phyloP scores from a whole-genome alignment of 2,888 invertebrate species.

The Agrochola macilenta region DNA sequence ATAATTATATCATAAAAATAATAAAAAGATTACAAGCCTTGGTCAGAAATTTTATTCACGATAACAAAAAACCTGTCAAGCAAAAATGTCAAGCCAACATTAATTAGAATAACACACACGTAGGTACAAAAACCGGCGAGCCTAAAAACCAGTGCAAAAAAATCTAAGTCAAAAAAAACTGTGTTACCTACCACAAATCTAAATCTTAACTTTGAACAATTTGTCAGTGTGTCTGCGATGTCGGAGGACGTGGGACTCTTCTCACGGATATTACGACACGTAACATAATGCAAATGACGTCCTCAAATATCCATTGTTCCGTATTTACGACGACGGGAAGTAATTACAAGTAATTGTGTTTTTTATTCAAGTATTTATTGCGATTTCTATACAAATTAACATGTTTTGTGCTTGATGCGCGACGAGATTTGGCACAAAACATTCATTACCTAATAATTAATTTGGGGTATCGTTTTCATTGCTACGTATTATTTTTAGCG shows the following conservation, averaged over 20 bases:
- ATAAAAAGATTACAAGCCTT: neutral
- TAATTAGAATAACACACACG: neutral
- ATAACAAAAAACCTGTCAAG: conserved; percentile 12
- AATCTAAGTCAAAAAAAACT: conserved; percentile 33
- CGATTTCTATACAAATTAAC: conserved; percentile 55
- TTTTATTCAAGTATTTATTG: conserved; percentile 60
- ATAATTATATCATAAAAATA: too few relatives aligned
- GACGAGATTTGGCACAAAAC: conserved; percentile 29
- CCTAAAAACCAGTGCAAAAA: conserved; percentile 30
- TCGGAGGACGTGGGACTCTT: conserved; percentile 82
- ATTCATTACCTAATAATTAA: conserved; percentile 36
- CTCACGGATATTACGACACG: conserved; percentile 79
- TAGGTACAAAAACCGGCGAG: conserved; percentile 13
- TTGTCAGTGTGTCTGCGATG: conserved; percentile 66
- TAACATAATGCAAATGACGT: conserved; percentile 73
- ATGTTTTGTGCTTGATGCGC: conserved; percentile 36
- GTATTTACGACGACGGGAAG: conserved; percentile 60
- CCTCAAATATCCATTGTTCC: conserved; percentile 63
- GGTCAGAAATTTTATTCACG: neutral
- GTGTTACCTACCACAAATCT: conserved; percentile 34
- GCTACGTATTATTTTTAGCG: conserved; percentile 10
- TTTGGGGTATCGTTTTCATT: conserved; percentile 33
- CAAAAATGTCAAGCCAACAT: conserved; percentile 37
- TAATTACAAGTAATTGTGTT: conserved; percentile 63
- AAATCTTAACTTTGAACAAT: conserved; percentile 63